Evolutionary conservation across 2,113 vertebrate genomes (phyloP).

Genomic region (Gymnocephalus cernua): DNA sequence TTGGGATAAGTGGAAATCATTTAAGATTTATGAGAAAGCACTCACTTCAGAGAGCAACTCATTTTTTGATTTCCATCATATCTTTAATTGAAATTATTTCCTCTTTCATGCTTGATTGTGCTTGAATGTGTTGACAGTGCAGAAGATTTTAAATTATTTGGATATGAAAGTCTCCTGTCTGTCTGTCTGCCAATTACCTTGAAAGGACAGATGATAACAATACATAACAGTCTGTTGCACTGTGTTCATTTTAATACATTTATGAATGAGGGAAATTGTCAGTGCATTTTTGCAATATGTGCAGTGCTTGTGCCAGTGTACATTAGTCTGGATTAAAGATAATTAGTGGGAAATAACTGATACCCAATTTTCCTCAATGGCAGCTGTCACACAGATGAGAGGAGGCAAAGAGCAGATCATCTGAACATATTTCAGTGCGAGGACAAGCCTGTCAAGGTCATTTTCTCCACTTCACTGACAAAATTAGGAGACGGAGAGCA

Average conservation of each 20-base stretch:
- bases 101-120: conserved; percentile 6
- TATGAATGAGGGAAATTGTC: not conserved
- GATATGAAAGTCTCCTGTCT: conserved; percentile 21
- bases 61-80: not conserved
- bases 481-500: conserved; percentile 6
- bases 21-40: not conserved
- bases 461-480: conserved; percentile 4
- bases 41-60: not conserved
- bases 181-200: conserved; percentile 19
- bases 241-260: conserved; percentile 1
- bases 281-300: not conserved
- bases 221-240: not conserved
- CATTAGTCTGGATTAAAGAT: not conserved
- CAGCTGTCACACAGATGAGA: not conserved
- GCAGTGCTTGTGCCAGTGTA: not conserved
- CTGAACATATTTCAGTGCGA: not conserved
- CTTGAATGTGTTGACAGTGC: conserved; percentile 29
- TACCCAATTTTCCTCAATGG: conserved; percentile 1
- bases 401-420: conserved; percentile 5
- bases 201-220: conserved; percentile 12
- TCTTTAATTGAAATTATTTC: conserved; percentile 3
- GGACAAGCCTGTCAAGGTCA: conserved; percentile 48
- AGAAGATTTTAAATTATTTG: conserved; percentile 20
- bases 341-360: conserved; percentile 11
- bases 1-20: not conserved